A percentile compares a stretch with the other conserved stretches of the same genome.
phyloP scores from a whole-genome alignment of 1,140 invertebrate species.

The Calephelis virginiensis region DNA sequence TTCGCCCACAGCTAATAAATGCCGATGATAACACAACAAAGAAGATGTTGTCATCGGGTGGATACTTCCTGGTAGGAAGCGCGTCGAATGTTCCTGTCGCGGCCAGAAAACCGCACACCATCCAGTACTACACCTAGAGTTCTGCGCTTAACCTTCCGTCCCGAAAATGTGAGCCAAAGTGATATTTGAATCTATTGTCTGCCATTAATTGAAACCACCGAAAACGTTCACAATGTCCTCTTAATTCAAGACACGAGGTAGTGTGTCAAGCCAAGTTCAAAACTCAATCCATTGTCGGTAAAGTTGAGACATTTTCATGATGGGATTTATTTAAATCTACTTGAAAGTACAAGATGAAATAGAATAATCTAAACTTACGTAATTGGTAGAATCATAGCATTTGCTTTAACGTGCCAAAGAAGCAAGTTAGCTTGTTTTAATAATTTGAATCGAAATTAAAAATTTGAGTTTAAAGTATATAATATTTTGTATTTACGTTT shows the following conservation, averaged over 20 bases:
- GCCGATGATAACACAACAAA: slow-evolving; percentile 51
- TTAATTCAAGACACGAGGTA: no score
- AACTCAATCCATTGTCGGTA: background rate
- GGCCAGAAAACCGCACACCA: slow-evolving; percentile 41
- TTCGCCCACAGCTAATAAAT: slow-evolving; percentile 39
- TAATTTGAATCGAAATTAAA: no score
- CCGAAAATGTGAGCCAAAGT: background rate
- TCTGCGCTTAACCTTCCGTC: background rate
- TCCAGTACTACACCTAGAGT: slow-evolving; percentile 41
- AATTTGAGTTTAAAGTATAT: no score
- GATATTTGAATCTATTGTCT: background rate
- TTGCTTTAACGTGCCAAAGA: no score
- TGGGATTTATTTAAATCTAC: no score
- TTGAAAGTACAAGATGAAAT: no score
- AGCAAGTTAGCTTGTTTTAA: no score
- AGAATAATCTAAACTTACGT: no score
- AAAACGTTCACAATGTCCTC: background rate
- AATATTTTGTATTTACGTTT: no score
- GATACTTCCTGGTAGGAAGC: slow-evolving; percentile 60
- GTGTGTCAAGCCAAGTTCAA: no score
- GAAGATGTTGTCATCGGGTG: slow-evolving; percentile 62
- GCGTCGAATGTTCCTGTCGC: slow-evolving; percentile 33
- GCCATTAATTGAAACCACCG: background rate
- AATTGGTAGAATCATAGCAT: no score
- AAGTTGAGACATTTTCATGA: background rate